Conservation (phyloP, 2,797 vertebrate genomes). For the Coccyzus lansbergi region DNA sequence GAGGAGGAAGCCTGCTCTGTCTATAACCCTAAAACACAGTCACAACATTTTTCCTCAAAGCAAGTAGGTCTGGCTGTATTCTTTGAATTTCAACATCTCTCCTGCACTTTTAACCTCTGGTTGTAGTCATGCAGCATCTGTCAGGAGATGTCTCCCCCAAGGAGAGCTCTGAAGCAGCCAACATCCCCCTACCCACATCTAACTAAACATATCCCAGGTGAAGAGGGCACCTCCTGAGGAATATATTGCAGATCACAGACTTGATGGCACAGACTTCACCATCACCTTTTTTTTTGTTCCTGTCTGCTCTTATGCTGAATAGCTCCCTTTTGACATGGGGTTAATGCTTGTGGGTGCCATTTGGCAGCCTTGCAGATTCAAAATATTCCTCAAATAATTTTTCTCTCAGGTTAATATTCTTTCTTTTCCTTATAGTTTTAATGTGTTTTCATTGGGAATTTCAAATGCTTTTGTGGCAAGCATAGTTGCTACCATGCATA, state of each 20-base stretch:
- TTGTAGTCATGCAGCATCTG: not conserved
- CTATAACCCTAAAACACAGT: not conserved
- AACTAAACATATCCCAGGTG: slow-evolving; percentile 24
- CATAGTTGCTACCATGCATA: not conserved
- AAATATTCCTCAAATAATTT: slow-evolving; percentile 3
- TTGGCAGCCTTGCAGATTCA: not conserved
- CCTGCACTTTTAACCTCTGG: slow-evolving; percentile 1
- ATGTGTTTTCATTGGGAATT: not conserved
- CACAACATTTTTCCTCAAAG: not conserved
- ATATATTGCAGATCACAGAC: not conserved
- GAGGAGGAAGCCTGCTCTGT: not conserved
- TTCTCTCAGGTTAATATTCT: not conserved
- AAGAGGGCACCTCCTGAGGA: slow-evolving; percentile 27
- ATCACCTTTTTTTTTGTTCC: not conserved
- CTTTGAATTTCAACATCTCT: slow-evolving; percentile 1
- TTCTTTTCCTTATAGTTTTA: not conserved
- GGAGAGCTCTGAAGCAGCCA: not conserved
- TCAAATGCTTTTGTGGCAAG: not conserved
- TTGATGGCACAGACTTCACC: not conserved
- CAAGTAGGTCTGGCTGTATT: not conserved
- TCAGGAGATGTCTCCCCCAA: not conserved
- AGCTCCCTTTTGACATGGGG: not conserved
- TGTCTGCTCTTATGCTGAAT: slow-evolving; percentile 28
- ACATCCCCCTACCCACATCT: not conserved
- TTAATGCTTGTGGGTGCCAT: not conserved